Conservation (phyloP, 2,797 vertebrate genomes). For the Rhynchonycteris naso region DNA sequence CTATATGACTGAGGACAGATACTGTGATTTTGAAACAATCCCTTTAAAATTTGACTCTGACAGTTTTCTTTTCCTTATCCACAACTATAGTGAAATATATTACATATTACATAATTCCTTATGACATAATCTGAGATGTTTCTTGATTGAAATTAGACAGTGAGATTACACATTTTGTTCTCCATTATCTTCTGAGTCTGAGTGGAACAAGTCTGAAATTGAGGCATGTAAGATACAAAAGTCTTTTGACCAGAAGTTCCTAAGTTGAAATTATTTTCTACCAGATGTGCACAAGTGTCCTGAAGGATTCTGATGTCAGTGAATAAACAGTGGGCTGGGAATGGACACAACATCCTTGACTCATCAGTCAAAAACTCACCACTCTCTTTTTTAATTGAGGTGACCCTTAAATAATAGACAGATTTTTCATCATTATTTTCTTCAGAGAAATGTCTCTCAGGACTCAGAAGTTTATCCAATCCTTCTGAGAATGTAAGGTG, state of each 20-base stretch:
- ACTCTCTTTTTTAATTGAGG: constrained; percentile 79
- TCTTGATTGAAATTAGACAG: constrained; percentile 59
- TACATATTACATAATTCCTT: not conserved
- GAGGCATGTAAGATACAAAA: constrained; percentile 91
- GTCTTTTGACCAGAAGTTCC: constrained; percentile 69
- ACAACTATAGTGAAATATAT: not conserved
- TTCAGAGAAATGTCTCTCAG: constrained; percentile 81
- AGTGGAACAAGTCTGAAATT: constrained; percentile 88
- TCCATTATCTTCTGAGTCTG: constrained; percentile 81
- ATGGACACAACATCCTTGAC: constrained; percentile 58
- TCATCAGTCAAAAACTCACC: constrained; percentile 79
- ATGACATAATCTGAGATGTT: not conserved
- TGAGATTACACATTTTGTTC: constrained; percentile 76
- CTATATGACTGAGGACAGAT: not conserved
- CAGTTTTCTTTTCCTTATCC: not conserved
- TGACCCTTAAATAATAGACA: constrained; percentile 88
- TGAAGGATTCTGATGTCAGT: constrained; percentile 78
- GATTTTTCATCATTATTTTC: constrained; percentile 78
- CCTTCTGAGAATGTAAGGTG: constrained; percentile 88
- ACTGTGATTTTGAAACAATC: not conserved
- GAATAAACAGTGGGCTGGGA: constrained; percentile 66
- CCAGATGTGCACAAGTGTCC: constrained; percentile 76
- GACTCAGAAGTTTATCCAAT: constrained; percentile 90
- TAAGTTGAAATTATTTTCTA: constrained; percentile 72
- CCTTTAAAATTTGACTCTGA: not conserved